Conservation (phyloP, 2,113 vertebrate genomes). For the Zootoca vivipara region DNA sequence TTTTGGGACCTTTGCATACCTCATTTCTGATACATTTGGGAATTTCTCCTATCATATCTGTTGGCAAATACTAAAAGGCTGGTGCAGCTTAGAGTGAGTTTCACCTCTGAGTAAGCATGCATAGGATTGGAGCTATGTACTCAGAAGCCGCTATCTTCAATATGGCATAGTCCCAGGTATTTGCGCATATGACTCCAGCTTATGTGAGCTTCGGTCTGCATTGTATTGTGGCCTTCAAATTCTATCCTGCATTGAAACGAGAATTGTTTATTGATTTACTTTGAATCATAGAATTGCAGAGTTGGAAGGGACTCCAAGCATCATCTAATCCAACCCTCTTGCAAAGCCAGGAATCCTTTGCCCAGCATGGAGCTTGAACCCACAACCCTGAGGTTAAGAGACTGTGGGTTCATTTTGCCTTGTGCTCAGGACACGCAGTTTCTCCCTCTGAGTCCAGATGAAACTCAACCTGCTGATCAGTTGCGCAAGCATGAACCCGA, state of each 20-base stretch:
- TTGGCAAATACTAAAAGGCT: no score
- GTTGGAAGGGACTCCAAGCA: neutral
- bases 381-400: no score
- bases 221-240: neutral
- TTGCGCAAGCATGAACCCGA: neutral
- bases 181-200: neutral
- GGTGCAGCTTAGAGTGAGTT: no score
- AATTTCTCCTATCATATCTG: no score
- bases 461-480: neutral
- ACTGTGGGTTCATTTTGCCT: neutral
- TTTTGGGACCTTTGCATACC: no score
- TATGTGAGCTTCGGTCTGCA: neutral
- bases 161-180: neutral
- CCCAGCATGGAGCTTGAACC: no score
- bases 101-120: no score
- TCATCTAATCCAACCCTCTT: no score
- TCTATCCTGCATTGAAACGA: neutral
- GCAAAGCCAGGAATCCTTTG: no score
- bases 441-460: neutral
- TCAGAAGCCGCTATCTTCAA: neutral
- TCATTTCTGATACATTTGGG: no score
- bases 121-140: no score
- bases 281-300: neutral
- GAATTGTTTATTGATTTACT: neutral
- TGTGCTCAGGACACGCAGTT: neutral